Evolutionary conservation across 2,113 vertebrate species (phyloP), one percentile per base, ranked within the genome.

Genomic region (Abramis brama): DNA sequence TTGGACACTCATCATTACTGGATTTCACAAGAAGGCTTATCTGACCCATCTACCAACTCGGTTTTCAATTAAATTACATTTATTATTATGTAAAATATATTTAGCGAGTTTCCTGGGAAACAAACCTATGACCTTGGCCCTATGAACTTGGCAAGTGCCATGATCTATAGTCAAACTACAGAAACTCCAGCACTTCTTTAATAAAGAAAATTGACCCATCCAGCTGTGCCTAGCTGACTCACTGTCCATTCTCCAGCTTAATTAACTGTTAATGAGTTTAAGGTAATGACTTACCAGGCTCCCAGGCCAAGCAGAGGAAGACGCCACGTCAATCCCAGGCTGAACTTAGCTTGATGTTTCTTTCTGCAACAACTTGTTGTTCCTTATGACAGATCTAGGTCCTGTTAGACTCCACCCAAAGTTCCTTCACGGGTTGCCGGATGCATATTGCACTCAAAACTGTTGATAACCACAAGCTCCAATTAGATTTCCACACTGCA

Each of bases 221-320:
- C 47, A 77, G 25, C 74, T 55, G 74, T 55, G 47, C 74, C 13
- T 19, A 76, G 47, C 74, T 21, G n/a, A 55, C 47, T 77, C 25
- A 3, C 47, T 21, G 15, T 47, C 47, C 45, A 10, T 77, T 30
- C 47, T 43, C 43, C 8, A 19, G 7, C 1, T 55, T 55, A 47
- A 76, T 76, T 76, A 77, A 55, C 45, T 47, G n/a, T 50, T 75
- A 47, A 75, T 27, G 73, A 75, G 45, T 75, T 75, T 75, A 50
- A 75, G n/a, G 45, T 45, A 75, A 27, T 15, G 39, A 75, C 15
- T 52, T 52, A 27, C 36, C 1, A 13, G 25, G 19, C 45, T 76
- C 45, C n/a, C 3, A 27, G 73, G 74, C 47, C 71, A 76, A 50
- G 45, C 23, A 45, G 11, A 21, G 17, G 17, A 73, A n/a, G 36